phyloP scores from a whole-genome alignment of 2,888 invertebrate species.

The Cephonodes hylas region DNA sequence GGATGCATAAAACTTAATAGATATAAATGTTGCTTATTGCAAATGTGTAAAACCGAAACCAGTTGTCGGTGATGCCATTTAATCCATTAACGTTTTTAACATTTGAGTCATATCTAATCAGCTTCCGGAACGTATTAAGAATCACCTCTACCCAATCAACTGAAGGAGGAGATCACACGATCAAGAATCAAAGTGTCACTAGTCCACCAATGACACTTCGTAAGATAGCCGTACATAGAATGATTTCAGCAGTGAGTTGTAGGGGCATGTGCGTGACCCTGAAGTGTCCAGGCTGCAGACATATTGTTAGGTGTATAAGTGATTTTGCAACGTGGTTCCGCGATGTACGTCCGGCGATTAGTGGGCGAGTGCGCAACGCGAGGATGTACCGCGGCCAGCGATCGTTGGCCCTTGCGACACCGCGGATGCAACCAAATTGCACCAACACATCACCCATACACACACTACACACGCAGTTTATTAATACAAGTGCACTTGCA shows the following conservation, averaged over 20 bases:
- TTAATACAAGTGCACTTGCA: constrained; percentile 76
- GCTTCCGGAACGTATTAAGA: background rate
- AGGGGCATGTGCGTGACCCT: constrained; percentile 12
- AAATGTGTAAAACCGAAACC: constrained; percentile 28
- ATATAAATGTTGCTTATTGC: constrained; percentile 61
- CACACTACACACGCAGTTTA: constrained; percentile 58
- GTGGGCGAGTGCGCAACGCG: constrained; percentile 64
- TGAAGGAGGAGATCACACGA: too few relatives aligned
- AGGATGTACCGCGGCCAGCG: constrained; percentile 63
- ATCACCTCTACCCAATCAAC: background rate
- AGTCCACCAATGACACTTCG: too few relatives aligned
- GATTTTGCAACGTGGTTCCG: constrained; percentile 68
- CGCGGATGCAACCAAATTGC: constrained; percentile 76
- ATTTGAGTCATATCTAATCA: constrained; percentile 1
- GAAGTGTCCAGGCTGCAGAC: constrained; percentile 43
- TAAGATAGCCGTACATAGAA: too few relatives aligned
- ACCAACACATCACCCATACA: constrained; percentile 60
- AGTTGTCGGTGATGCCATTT: background rate
- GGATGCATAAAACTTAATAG: constrained; percentile 49
- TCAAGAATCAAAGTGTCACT: too few relatives aligned
- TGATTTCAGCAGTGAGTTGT: background rate
- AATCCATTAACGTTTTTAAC: background rate
- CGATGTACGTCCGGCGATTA: constrained; percentile 75
- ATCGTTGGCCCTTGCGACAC: constrained; percentile 70
- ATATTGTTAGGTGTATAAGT: constrained; percentile 36